phyloP scores from a whole-genome alignment of 2,797 vertebrate genomes.

The Enteromius viviparus region DNA sequence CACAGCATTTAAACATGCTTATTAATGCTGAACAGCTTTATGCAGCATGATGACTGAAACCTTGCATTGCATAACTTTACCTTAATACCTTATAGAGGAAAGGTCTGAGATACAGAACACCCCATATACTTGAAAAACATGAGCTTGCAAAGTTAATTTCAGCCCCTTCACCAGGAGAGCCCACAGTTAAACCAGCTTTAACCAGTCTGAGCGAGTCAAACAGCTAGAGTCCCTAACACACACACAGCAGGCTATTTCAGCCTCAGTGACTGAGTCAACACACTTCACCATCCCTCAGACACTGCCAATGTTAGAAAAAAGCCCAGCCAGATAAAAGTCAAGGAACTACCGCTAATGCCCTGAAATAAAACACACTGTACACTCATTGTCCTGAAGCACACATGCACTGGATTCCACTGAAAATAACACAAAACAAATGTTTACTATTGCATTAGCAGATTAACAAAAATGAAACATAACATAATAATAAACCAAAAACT shows the following conservation, averaged over 20 bases:
- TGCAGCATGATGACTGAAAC: not conserved
- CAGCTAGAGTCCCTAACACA: not conserved
- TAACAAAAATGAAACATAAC: not conserved
- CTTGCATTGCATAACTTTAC: not conserved
- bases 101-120: slow-evolving; percentile 14
- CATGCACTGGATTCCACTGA: not conserved
- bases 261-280: slow-evolving; percentile 4
- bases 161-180: slow-evolving; percentile 33
- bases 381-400: not conserved
- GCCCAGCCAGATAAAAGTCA: not conserved
- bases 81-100: not conserved
- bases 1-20: not conserved
- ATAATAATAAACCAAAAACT: not conserved
- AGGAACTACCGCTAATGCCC: not conserved
- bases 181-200: slow-evolving; percentile 36
- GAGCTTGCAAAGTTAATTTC: slow-evolving; percentile 41
- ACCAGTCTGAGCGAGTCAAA: slow-evolving; percentile 30
- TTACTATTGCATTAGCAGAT: not conserved
- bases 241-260: slow-evolving; percentile 28
- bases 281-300: not conserved
- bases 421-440: slow-evolving; percentile 17
- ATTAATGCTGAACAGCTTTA: slow-evolving; percentile 7
- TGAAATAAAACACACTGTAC: slow-evolving; percentile 15
- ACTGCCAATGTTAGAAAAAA: not conserved
- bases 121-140: not conserved